These are phyloP conservation scores for Phocides pigmalion DNA, from an alignment of 1,140 invertebrate species.

Conservation along the genomic window DNA sequence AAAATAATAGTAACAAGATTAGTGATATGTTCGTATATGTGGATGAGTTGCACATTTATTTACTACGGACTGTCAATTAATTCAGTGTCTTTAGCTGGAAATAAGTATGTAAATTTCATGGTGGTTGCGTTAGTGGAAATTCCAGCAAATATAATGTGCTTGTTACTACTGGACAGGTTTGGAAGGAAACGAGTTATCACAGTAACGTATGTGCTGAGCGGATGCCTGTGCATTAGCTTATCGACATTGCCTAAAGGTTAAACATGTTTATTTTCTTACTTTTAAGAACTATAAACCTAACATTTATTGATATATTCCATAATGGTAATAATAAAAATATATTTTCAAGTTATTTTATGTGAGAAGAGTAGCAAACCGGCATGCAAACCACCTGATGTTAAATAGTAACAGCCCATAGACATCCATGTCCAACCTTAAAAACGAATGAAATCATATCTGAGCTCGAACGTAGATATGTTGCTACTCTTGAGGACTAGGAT, in stretches of 20 bases:
- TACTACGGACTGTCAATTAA: conserved; percentile 88
- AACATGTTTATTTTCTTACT: too few species aligned
- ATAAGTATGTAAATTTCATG: conserved; percentile 85
- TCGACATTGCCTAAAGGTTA: conserved; percentile 61
- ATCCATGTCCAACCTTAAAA: too few species aligned
- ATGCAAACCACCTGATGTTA: too few species aligned
- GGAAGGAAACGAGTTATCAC: conserved; percentile 64
- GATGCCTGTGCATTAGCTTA: conserved; percentile 59
- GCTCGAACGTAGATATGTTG: too few species aligned
- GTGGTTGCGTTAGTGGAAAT: conserved; percentile 84
- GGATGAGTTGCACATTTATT: conserved; percentile 80
- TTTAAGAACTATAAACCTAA: too few species aligned
- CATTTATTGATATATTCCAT: too few species aligned
- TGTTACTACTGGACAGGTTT: conserved; percentile 58
- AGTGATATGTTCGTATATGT: conserved; percentile 57
- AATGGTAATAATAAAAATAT: too few species aligned
- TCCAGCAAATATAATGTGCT: conserved; percentile 79
- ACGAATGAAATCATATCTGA: too few species aligned
- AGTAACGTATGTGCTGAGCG: conserved; percentile 57
- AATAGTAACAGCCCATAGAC: too few species aligned
- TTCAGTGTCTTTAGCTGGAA: conserved; percentile 86
- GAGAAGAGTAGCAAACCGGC: too few species aligned
- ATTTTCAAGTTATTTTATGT: too few species aligned
- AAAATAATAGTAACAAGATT: conserved; percentile 56
- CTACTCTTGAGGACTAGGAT: too few species aligned